Conservation (phyloP, 2,888 invertebrate species). For the Agrilus mali region DNA sequence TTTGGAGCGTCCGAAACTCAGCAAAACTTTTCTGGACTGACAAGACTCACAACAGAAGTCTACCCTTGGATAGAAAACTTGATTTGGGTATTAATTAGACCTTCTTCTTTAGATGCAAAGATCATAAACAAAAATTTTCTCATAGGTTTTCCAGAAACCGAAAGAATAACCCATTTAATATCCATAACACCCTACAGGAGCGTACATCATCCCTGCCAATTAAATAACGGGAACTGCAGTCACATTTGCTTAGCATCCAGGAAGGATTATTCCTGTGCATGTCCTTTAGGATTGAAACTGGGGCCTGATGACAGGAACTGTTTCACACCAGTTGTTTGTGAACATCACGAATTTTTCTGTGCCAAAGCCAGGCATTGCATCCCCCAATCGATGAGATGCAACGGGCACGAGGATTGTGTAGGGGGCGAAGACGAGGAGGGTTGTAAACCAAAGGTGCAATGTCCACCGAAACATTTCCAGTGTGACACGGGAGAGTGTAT, state of each 20-base stretch:
- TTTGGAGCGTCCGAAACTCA: constrained; percentile 53
- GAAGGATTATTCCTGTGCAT: constrained; percentile 37
- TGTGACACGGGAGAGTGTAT: constrained; percentile 45
- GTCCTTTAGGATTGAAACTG: constrained; percentile 53
- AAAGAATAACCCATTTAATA: constrained; percentile 36
- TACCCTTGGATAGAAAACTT: constrained; percentile 15
- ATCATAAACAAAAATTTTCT: constrained; percentile 4
- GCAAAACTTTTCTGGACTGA: constrained; percentile 47
- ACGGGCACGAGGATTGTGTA: constrained; percentile 27
- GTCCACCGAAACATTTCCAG: constrained; percentile 35
- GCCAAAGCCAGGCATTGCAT: constrained; percentile 37
- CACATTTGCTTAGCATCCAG: constrained; percentile 54
- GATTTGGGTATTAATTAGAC: constrained; percentile 8
- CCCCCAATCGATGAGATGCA: constrained; percentile 22
- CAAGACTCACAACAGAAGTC: constrained; percentile 28
- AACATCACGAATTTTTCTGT: constrained; percentile 31
- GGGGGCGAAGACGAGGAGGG: constrained; percentile 31
- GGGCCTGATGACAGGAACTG: constrained; percentile 44
- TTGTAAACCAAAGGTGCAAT: constrained; percentile 25
- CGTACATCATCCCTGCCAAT: constrained; percentile 43
- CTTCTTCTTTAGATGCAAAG: constrained; percentile 20
- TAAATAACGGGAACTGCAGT: constrained; percentile 52
- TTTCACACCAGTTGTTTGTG: constrained; percentile 37
- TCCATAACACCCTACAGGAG: constrained; percentile 33
- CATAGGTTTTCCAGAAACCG: constrained; percentile 22